Evolutionary conservation across 2,113 vertebrate genomes (phyloP).

Genomic region (Dunckerocampus dactyliophorus): DNA sequence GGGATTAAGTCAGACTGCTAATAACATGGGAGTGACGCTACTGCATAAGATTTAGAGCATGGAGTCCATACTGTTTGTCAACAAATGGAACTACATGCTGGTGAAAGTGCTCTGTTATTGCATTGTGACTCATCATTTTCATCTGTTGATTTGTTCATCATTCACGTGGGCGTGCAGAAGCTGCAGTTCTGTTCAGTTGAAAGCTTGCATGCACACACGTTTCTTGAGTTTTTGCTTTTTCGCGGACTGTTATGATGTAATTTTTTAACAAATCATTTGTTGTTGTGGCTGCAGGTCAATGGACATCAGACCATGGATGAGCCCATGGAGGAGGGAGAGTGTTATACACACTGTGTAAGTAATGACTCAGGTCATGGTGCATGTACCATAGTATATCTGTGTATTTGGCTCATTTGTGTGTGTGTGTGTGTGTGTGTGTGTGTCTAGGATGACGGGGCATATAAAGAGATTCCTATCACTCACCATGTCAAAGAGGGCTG

Average conservation of each 20-base stretch:
- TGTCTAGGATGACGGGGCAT: conserved; percentile 82
- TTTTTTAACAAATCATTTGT: conserved; percentile 6
- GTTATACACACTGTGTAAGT: conserved; percentile 88
- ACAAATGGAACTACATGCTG: conserved; percentile 34
- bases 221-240: conserved; percentile 35
- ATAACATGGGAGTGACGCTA: conserved; percentile 42
- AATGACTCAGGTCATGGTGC: conserved; percentile 4
- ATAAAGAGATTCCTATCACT: conserved; percentile 95
- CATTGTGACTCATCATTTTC: conserved; percentile 58
- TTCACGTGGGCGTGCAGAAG: conserved; percentile 58
- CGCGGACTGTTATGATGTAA: conserved; percentile 23
- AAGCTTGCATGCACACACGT: conserved; percentile 40
- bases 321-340: conserved; percentile 93
- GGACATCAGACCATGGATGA: conserved; percentile 92
- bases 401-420: conserved; percentile 14
- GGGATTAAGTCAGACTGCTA: conserved; percentile 64
- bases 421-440: conserved; percentile 42
- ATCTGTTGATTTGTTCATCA: conserved; percentile 58
- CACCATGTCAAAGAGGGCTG: conserved; percentile 97
- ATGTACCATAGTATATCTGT: neutral
- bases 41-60: conserved; percentile 32
- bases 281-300: conserved; percentile 80
- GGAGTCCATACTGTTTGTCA: conserved; percentile 59
- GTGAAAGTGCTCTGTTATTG: conserved; percentile 32
- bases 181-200: conserved; percentile 38